Conservation (phyloP, 2,113 vertebrate genomes). For the Seriola dumerili region DNA sequence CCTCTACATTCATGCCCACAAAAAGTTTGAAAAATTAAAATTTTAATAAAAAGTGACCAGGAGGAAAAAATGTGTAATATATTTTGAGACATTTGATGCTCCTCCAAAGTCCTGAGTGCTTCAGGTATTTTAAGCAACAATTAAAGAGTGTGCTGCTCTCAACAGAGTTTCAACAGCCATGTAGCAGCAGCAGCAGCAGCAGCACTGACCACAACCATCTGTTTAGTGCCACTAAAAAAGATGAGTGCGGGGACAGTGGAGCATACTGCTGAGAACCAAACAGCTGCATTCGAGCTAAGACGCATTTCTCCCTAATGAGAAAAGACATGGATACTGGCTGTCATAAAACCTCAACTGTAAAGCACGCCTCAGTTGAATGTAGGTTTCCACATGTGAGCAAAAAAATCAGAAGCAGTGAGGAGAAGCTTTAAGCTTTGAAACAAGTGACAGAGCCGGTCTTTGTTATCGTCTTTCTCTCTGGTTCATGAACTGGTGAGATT, state of each 20-base stretch:
- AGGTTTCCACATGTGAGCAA: neutral
- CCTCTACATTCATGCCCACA: neutral
- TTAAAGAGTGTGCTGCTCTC: slow-evolving; percentile 30
- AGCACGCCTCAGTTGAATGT: slow-evolving; percentile 1
- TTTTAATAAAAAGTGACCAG: neutral
- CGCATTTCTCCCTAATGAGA: slow-evolving; percentile 35
- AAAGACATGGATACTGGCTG: slow-evolving; percentile 19
- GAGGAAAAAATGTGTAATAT: neutral
- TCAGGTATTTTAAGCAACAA: slow-evolving; percentile 38
- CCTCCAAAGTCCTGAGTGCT: neutral
- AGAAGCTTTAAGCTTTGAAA: slow-evolving; percentile 19
- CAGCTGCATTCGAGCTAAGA: slow-evolving; percentile 33
- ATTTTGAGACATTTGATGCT: neutral
- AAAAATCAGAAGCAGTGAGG: neutral
- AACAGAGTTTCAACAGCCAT: slow-evolving; percentile 30
- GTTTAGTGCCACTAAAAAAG: slow-evolving; percentile 56
- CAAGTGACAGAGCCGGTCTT: slow-evolving; percentile 29
- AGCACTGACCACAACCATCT: slow-evolving; percentile 66
- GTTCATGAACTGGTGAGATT: slow-evolving; percentile 57
- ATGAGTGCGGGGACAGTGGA: slow-evolving; percentile 7
- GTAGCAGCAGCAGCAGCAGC: slow-evolving; percentile 25
- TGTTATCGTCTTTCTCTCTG: slow-evolving; percentile 29
- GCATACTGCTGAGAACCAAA: slow-evolving; percentile 26
- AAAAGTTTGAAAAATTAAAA: slow-evolving; percentile 11
- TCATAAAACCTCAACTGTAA: slow-evolving; percentile 15